phyloP scores from a whole-genome alignment of 2,888 invertebrate genomes.

The Zhuqinia jingwanae region DNA sequence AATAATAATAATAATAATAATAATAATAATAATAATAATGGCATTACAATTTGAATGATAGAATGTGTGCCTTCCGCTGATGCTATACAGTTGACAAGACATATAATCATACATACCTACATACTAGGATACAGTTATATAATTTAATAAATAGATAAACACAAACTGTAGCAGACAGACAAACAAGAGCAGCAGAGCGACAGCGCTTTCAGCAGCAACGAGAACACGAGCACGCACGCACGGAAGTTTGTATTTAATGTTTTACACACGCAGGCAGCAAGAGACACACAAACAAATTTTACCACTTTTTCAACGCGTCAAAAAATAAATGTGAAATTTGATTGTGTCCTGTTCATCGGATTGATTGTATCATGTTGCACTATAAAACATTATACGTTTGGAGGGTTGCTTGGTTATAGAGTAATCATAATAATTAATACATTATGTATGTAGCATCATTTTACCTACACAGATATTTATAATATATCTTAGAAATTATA shows the following conservation, averaged over 20 bases:
- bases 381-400: too few relatives aligned
- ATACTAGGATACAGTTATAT: too few relatives aligned
- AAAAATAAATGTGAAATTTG: not conserved
- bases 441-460: not conserved
- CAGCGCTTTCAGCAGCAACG: slow-evolving; percentile 36
- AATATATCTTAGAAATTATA: too few relatives aligned
- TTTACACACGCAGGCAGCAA: slow-evolving; percentile 22
- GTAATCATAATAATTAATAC: not conserved
- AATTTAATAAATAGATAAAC: slow-evolving; percentile 2
- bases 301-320: not conserved
- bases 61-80: too few relatives aligned
- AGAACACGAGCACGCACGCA: slow-evolving; percentile 18
- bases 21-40: too few relatives aligned
- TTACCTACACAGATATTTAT: not conserved
- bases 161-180: not conserved
- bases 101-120: too few relatives aligned
- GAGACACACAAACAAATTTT: not conserved
- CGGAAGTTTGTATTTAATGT: slow-evolving; percentile 15
- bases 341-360: not conserved
- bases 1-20: too few relatives aligned
- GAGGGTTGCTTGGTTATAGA: not conserved
- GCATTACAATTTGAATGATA: too few relatives aligned
- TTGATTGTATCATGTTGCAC: not conserved
- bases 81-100: too few relatives aligned
- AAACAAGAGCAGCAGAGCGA: not conserved